phyloP scores from a whole-genome alignment of 2,888 invertebrate genomes.

The Phlogophora meticulosa region DNA sequence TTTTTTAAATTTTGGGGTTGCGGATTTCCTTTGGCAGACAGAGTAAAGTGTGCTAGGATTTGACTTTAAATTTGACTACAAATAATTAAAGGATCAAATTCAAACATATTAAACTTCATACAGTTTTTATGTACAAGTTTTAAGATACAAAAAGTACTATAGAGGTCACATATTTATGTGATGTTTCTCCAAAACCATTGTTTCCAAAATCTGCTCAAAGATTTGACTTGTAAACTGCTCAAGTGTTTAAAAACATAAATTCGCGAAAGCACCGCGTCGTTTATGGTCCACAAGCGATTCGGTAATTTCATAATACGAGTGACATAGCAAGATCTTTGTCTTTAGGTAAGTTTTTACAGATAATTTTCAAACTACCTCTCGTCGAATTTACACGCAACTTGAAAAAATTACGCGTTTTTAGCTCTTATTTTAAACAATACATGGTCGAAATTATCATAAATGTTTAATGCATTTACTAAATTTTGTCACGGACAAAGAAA shows the following conservation, averaged over 20 bases:
- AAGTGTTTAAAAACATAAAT: slow-evolving; percentile 49
- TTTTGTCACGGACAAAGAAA: slow-evolving; percentile 62
- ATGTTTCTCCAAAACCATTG: slow-evolving; percentile 48
- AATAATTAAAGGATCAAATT: no score
- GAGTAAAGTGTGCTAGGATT: not conserved
- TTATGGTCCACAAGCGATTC: slow-evolving; percentile 55
- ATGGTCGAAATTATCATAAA: slow-evolving; percentile 60
- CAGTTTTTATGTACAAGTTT: slow-evolving; percentile 6
- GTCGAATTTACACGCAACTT: slow-evolving; percentile 29
- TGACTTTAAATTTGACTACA: not conserved
- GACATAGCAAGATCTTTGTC: slow-evolving; percentile 49
- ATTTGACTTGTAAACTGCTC: slow-evolving; percentile 26
- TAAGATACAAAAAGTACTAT: slow-evolving; percentile 7
- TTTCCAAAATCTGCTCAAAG: slow-evolving; percentile 14
- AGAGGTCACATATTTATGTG: slow-evolving; percentile 15
- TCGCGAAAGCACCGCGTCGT: slow-evolving; percentile 49
- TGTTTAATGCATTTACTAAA: slow-evolving; percentile 54
- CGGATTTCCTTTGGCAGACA: no score
- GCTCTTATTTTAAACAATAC: slow-evolving; percentile 46
- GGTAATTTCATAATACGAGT: slow-evolving; percentile 62
- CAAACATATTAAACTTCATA: not conserved
- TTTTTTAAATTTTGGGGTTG: slow-evolving; percentile 22
- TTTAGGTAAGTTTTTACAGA: slow-evolving; percentile 47
- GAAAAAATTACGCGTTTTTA: slow-evolving; percentile 45
- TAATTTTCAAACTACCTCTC: slow-evolving; percentile 58